Base-by-base conservation (phyloP, 1,140 invertebrate species). In the Drosophila equinoxialis region DNA sequence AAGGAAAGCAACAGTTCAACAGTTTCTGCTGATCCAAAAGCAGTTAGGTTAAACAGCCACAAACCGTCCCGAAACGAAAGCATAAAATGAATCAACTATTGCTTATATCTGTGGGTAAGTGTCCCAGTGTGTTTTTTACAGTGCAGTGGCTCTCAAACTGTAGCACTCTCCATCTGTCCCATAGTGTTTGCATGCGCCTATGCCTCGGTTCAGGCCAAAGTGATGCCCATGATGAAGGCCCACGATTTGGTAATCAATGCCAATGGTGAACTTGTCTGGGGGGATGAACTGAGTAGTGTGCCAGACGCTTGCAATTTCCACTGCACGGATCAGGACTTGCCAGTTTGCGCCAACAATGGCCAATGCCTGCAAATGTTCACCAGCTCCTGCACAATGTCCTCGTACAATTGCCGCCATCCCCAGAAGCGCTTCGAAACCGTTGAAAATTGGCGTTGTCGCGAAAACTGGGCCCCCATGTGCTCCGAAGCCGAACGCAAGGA, bases 351-450 rank as follows among this genome's bases (percentile, higher is more conserved):
- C 68, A 54, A 59, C 17, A 90, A 90, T 30, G 86, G 87, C 14
- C 82, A 90, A 65, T 90, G 87, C 69, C 55, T 87, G 39, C 79
- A 90, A 13, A 39, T 74, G 26, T 90, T 90, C 59, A 71, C 73
- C 26, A 87, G 86, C 1, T 65, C 57, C 41, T 90, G 87, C 59
- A 70, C 74, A 41, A 83, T 90, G 82, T 7, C 74, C 11, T 70
- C 87, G 41, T 87, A 90, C 70, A 90, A 90, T 30, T 90, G 87
- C n/a, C 79, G 79, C 14, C 77, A 90, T 79, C 87, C 87, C 2
- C 82, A 83, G 54, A 90, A 90, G 51, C 71, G 62, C 23, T 90
- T 90, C 55, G 62, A 69, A 0, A 55, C 67, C 3, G 78, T 90
- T 5, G 82, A 86, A 10, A 79, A 90, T 61, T 82, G 74, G 41